Evolutionary conservation across 2,888 invertebrate genomes (phyloP).

Genomic region (Brenthis hecate): DNA sequence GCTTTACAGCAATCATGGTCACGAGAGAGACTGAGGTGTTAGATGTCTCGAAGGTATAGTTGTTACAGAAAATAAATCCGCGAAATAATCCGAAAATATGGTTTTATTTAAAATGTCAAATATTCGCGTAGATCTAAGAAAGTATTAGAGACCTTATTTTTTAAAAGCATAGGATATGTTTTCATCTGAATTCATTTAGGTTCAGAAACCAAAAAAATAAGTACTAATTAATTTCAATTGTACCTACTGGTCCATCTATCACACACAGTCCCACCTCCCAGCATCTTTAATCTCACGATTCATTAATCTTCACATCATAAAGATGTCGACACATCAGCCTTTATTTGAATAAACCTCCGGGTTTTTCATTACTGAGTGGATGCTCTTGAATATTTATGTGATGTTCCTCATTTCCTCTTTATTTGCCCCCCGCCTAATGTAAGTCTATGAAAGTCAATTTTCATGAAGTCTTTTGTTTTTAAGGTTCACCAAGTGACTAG

Average conservation of each 20-base stretch:
- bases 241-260: neutral
- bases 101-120: too few relatives aligned
- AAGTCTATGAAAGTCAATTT: conserved; percentile 50
- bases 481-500: conserved; percentile 41
- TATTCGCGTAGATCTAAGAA: too few relatives aligned
- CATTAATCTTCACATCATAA: conserved; percentile 50
- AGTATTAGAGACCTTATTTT: too few relatives aligned
- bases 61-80: too few relatives aligned
- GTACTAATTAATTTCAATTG: neutral
- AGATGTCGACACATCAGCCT: conserved; percentile 45
- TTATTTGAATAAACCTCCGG: conserved; percentile 55
- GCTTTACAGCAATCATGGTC: too few relatives aligned
- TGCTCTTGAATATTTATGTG: conserved; percentile 64
- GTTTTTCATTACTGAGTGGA: conserved; percentile 63
- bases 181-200: too few relatives aligned
- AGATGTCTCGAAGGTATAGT: too few relatives aligned
- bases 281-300: conserved; percentile 45
- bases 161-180: too few relatives aligned
- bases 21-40: too few relatives aligned
- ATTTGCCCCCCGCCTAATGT: conserved; percentile 38
- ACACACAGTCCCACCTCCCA: neutral
- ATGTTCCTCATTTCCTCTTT: conserved; percentile 52
- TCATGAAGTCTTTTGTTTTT: conserved; percentile 47
- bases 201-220: neutral
- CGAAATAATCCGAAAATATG: too few relatives aligned